Percentiles rank a stretch among this genome's conserved stretches.
Conservation (phyloP, 2,113 vertebrate genomes). For the Bubalus kerabau region DNA sequence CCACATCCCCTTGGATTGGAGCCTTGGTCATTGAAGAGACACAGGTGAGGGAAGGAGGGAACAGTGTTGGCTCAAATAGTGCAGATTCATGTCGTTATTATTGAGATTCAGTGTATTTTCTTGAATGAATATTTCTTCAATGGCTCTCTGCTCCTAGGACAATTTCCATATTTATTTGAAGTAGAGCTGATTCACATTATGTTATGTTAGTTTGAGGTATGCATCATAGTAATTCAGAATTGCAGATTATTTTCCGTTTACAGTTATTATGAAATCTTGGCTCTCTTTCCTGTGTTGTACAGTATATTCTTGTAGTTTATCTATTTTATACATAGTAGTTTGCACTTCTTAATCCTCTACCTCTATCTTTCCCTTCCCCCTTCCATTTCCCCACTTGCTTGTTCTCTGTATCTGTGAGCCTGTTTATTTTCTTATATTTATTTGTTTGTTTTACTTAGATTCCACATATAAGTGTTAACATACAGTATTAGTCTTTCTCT, state of each 20-base stretch:
- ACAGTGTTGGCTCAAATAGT: background rate
- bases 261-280: background rate
- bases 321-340: background rate
- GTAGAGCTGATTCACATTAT: background rate
- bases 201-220: background rate
- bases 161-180: background rate
- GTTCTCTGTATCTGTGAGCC: background rate
- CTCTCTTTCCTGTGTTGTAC: background rate
- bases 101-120: background rate
- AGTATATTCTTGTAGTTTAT: background rate
- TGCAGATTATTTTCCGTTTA: background rate
- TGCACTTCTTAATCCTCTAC: background rate
- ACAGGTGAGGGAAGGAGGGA: background rate
- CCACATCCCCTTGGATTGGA: background rate
- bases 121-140: background rate
- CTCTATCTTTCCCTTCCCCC: background rate
- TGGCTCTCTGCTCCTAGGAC: background rate
- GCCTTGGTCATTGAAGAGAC: background rate
- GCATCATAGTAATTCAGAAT: background rate
- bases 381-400: background rate
- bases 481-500: background rate
- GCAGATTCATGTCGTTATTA: background rate
- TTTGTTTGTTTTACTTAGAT: background rate
- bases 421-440: background rate
- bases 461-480: background rate